These are phyloP conservation scores for Semnornis frantzii DNA, from an alignment of 2,113 vertebrate genomes.

Conservation along the genomic window DNA sequence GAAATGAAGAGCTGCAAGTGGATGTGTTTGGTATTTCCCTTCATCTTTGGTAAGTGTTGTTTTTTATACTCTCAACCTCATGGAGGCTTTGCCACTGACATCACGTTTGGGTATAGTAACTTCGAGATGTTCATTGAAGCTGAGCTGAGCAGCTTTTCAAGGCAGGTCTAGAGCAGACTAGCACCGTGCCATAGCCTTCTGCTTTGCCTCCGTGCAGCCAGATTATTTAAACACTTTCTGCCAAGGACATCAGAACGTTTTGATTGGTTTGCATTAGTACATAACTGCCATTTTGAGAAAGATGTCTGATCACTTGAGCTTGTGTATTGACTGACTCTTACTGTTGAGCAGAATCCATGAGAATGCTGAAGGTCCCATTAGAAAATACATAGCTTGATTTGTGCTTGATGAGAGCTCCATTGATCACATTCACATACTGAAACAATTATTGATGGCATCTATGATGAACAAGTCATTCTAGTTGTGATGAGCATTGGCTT, in stretches of 20 bases:
- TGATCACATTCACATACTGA: constrained; percentile 42
- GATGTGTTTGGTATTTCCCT: neutral
- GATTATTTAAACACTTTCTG: fast-evolving
- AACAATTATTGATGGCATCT: constrained; percentile 61
- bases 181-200: neutral
- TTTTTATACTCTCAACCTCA: neutral
- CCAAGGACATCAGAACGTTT: neutral
- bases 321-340: neutral
- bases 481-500: constrained; percentile 44
- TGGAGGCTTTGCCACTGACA: neutral
- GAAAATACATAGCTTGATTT: constrained; percentile 29
- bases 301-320: neutral
- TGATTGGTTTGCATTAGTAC: neutral
- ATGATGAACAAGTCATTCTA: constrained; percentile 54
- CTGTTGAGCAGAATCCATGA: constrained; percentile 10
- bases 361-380: constrained; percentile 23
- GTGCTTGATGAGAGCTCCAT: constrained; percentile 1
- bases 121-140: neutral
- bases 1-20: neutral
- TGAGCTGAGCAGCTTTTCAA: neutral
- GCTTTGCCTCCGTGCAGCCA: neutral
- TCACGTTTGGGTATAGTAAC: neutral
- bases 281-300: neutral
- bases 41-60: neutral
- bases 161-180: neutral